These are phyloP conservation scores for Tichodroma muraria DNA, from an alignment of 2,113 vertebrate genomes.

Conservation along the genomic window DNA sequence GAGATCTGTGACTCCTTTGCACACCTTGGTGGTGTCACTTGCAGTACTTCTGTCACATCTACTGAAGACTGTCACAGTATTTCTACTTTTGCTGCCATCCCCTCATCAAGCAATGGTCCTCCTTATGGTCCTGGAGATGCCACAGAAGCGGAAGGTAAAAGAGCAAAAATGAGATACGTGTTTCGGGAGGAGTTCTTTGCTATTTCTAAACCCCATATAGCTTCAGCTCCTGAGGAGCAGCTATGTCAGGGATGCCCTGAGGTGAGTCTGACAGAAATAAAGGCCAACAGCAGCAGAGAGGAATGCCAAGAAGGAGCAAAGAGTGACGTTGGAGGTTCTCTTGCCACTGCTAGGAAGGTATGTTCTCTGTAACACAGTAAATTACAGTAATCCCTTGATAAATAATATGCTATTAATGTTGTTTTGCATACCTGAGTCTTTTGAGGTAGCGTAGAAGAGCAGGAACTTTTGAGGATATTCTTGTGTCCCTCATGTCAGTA, in stretches of 20 bases:
- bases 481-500: neutral
- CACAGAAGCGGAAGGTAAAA: neutral
- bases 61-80: neutral
- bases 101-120: neutral
- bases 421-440: neutral
- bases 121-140: neutral
- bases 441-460: neutral
- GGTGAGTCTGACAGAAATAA: neutral
- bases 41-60: neutral
- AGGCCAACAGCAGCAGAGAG: neutral
- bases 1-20: neutral
- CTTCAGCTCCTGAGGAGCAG: neutral
- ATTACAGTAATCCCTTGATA: neutral
- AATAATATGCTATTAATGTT: neutral
- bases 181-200: slow-evolving; percentile 71
- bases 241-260: neutral
- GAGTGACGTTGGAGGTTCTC: neutral
- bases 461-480: neutral
- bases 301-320: neutral
- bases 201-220: slow-evolving; percentile 60
- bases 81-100: neutral
- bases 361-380: neutral
- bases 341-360: slow-evolving; percentile 62
- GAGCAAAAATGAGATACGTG: neutral
- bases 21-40: neutral